Conservation (phyloP, 2,888 invertebrate species). For the Serrognathus titanus region DNA sequence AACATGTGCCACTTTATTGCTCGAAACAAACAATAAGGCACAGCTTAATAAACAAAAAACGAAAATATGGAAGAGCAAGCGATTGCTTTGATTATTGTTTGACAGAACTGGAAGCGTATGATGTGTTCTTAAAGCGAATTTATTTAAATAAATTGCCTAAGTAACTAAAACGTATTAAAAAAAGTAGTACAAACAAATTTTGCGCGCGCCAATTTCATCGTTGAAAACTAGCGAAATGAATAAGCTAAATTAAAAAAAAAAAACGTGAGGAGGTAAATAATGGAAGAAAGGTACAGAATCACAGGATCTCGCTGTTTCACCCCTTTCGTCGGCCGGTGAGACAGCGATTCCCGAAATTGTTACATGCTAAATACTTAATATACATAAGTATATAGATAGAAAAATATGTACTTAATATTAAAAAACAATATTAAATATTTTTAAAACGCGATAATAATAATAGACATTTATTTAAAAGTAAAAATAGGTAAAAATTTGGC, state of each 20-base stretch:
- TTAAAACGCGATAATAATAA: conserved; percentile 24
- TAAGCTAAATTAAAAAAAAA: conserved; percentile 4
- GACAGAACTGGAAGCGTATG: background rate
- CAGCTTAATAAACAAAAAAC: conserved; percentile 29
- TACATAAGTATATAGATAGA: conserved; percentile 21
- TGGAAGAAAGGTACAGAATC: conserved; percentile 24
- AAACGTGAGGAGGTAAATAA: conserved; percentile 14
- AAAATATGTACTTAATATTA: conserved; percentile 35
- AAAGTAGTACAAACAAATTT: conserved; percentile 18
- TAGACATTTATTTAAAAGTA: conserved; percentile 34
- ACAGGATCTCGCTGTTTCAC: conserved; percentile 25
- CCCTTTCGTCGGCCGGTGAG: background rate
- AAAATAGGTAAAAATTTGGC: conserved; percentile 45
- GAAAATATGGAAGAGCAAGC: background rate
- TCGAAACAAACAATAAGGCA: conserved; percentile 38
- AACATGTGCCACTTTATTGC: conserved; percentile 40
- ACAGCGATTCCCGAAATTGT: too few relatives aligned
- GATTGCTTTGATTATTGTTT: conserved; percentile 1
- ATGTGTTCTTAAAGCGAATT: conserved; percentile 45
- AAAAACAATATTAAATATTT: conserved; percentile 41
- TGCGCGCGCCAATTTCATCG: background rate
- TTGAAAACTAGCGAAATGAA: too few relatives aligned
- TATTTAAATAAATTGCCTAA: conserved; percentile 48
- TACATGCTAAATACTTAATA: conserved; percentile 19
- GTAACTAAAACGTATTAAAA: conserved; percentile 34